Percentiles rank a stretch among this genome's conserved stretches.
These are phyloP conservation scores for Cyanistes caeruleus DNA, from an alignment of 2,113 vertebrate species.

Conservation along the genomic window DNA sequence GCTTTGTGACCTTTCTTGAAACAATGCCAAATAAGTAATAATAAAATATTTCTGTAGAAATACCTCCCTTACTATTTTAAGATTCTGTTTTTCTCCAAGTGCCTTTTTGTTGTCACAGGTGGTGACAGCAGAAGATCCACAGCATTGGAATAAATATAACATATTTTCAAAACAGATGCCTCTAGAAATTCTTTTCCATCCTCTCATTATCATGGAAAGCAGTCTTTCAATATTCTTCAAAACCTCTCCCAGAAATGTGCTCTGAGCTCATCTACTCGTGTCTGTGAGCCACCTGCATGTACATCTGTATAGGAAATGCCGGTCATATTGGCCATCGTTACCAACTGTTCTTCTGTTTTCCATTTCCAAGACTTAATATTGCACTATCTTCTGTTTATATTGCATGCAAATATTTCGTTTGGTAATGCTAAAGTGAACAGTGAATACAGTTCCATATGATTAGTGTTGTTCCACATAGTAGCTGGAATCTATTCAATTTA, in stretches of 20 bases:
- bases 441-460: background rate
- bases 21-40: background rate
- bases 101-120: background rate
- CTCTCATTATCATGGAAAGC: background rate
- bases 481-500: background rate
- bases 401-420: background rate
- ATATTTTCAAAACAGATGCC: background rate
- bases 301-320: background rate
- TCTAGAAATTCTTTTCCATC: background rate
- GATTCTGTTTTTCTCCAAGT: background rate
- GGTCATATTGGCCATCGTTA: background rate
- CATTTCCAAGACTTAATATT: background rate
- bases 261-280: background rate
- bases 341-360: background rate
- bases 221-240: background rate
- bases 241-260: rapidly evolving
- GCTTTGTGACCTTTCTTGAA: background rate
- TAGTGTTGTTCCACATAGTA: background rate
- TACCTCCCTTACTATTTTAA: background rate
- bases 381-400: background rate
- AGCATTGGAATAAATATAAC: background rate
- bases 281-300: background rate
- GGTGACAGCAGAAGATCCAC: background rate
- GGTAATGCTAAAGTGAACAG: background rate
- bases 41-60: background rate